These are phyloP conservation scores for Dascillus cervinus DNA, from an alignment of 2,888 invertebrate genomes.

Conservation along the genomic window DNA sequence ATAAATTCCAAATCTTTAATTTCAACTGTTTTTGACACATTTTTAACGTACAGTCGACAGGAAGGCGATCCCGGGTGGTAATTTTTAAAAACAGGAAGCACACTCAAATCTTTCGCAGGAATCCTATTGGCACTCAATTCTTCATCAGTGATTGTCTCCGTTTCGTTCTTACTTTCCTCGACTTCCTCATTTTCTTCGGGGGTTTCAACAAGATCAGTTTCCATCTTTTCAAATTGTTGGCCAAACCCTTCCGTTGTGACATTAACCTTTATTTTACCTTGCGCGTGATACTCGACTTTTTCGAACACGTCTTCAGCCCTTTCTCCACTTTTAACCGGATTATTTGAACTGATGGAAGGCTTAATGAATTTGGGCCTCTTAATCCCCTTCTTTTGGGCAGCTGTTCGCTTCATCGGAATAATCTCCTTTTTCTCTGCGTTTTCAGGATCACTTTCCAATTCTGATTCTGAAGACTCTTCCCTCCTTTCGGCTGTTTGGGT, in stretches of 20 bases:
- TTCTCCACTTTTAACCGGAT: slow-evolving; percentile 28
- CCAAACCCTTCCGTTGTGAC: slow-evolving; percentile 35
- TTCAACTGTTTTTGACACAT: slow-evolving; percentile 74
- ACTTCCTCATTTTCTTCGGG: slow-evolving; percentile 47
- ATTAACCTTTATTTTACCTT: slow-evolving; percentile 49
- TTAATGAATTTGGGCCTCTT: slow-evolving; percentile 52
- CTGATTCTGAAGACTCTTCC: slow-evolving; percentile 47
- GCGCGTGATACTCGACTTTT: slow-evolving; percentile 39
- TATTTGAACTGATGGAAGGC: slow-evolving; percentile 23
- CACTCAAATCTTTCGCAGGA: slow-evolving; percentile 60
- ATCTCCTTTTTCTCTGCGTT: slow-evolving; percentile 34
- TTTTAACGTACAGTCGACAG: slow-evolving; percentile 86
- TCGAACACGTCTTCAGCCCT: slow-evolving; percentile 52
- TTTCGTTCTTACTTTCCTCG: slow-evolving; percentile 8
- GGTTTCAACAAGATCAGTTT: slow-evolving; percentile 38
- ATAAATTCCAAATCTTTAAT: slow-evolving; percentile 67
- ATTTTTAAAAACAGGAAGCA: slow-evolving; percentile 75
- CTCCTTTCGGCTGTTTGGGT: slow-evolving; percentile 27
- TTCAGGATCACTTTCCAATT: slow-evolving; percentile 57
- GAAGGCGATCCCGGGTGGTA: slow-evolving; percentile 77
- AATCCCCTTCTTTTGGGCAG: slow-evolving; percentile 40
- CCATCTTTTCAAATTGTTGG: slow-evolving; percentile 8
- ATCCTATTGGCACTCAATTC: slow-evolving; percentile 63
- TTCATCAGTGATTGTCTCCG: slow-evolving; percentile 48
- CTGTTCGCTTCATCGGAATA: slow-evolving; percentile 43